Evolutionary conservation across 2,888 invertebrate species (phyloP).

Genomic region (Muscina levida): DNA sequence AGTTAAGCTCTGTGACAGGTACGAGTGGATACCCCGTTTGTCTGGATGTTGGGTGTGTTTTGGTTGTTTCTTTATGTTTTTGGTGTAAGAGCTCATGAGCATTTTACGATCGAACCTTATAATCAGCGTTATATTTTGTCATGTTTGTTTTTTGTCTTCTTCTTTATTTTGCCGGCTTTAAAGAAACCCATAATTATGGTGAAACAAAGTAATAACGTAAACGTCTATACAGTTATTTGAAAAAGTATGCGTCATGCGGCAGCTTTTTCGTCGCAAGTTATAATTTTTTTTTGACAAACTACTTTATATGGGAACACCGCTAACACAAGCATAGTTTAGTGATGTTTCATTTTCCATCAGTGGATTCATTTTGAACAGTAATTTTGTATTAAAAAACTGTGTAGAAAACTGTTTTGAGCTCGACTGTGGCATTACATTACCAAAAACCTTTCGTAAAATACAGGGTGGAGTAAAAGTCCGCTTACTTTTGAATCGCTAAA

Average conservation of each 20-base stretch:
- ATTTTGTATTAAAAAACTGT: too few relatives aligned
- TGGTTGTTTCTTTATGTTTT: not conserved
- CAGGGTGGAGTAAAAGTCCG: too few relatives aligned
- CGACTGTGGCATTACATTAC: too few relatives aligned
- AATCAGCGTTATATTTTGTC: slow-evolving; percentile 47
- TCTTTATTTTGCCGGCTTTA: slow-evolving; percentile 44
- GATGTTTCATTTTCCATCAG: too few relatives aligned
- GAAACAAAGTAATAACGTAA: slow-evolving; percentile 17
- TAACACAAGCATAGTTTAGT: too few relatives aligned
- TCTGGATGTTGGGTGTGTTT: slow-evolving; percentile 61
- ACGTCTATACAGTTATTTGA: not conserved
- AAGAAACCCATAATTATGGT: slow-evolving; percentile 44
- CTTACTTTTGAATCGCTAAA: too few relatives aligned
- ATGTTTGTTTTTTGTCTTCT: slow-evolving; percentile 25
- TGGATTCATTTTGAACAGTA: too few relatives aligned
- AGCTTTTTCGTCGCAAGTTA: too few relatives aligned
- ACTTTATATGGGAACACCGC: too few relatives aligned
- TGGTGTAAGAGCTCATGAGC: not conserved
- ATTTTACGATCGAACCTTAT: slow-evolving; percentile 21
- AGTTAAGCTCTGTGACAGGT: slow-evolving; percentile 24
- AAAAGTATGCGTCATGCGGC: not conserved
- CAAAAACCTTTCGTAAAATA: too few relatives aligned
- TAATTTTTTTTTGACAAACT: too few relatives aligned
- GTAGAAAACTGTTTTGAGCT: too few relatives aligned
- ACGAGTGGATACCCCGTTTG: not conserved